Evolutionary conservation across 2,797 vertebrate species (phyloP).

Genomic region (Perodicticus potto): DNA sequence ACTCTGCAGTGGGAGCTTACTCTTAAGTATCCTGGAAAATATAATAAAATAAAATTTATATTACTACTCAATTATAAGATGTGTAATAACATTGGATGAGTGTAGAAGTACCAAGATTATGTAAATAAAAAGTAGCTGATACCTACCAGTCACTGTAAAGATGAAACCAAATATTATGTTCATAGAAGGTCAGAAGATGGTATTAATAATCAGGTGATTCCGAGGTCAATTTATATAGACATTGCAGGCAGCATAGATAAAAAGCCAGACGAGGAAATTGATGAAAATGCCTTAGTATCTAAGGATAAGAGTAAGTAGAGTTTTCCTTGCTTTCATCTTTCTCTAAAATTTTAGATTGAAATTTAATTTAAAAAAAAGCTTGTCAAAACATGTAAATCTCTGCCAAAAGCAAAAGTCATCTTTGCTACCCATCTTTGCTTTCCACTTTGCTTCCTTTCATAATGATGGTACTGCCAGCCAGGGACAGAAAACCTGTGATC

Average conservation of each 20-base stretch:
- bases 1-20: neutral
- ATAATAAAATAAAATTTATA: neutral
- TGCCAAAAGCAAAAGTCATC: neutral
- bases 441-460: neutral
- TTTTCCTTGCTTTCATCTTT: neutral
- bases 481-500: neutral
- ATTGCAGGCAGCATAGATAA: neutral
- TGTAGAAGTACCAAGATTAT: neutral
- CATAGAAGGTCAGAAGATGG: neutral
- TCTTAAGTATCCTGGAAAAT: neutral
- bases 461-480: neutral
- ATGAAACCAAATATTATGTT: neutral
- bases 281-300: neutral
- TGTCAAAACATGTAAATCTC: neutral
- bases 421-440: neutral
- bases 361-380: neutral
- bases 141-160: neutral
- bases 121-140: neutral
- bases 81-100: neutral
- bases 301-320: neutral
- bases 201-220: neutral
- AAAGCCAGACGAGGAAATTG: neutral
- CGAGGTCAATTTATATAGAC: neutral
- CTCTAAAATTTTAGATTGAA: neutral
- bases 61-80: neutral